A percentile compares a stretch with the other conserved stretches of the same genome.
phyloP scores from a whole-genome alignment of 1,140 invertebrate genomes.

The Araneus ventricosus region DNA sequence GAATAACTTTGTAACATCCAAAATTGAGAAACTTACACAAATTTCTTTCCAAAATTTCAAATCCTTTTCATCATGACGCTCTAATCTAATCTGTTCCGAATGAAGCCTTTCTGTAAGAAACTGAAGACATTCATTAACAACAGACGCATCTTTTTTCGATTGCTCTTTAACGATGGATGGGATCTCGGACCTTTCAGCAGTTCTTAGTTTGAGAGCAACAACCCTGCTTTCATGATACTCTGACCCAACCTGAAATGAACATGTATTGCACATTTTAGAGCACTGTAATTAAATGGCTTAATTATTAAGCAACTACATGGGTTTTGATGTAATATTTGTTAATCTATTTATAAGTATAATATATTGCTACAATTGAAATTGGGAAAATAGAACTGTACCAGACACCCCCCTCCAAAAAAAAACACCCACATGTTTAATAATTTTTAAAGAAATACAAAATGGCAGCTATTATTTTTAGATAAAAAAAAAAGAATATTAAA shows the following conservation, averaged over 20 bases:
- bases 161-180: not conserved
- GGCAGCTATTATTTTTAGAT: too few species aligned
- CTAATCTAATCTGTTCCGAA: not conserved
- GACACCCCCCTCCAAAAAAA: too few species aligned
- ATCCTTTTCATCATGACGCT: not conserved
- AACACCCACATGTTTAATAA: too few species aligned
- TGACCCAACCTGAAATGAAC: constrained; percentile 27
- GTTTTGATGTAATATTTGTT: too few species aligned
- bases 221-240: not conserved
- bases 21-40: constrained; percentile 9
- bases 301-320: too few species aligned
- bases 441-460: too few species aligned
- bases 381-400: too few species aligned
- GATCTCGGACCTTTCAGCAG: not conserved
- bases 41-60: constrained; percentile 41
- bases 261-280: not conserved
- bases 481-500: too few species aligned
- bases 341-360: too few species aligned
- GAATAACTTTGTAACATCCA: too few species aligned
- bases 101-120: constrained; percentile 32
- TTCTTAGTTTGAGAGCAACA: not conserved
- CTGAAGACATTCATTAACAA: constrained; percentile 22
- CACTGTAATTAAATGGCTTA: too few species aligned
- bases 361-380: too few species aligned
- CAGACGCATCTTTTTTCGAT: not conserved